phyloP scores from a whole-genome alignment of 2,797 vertebrate genomes.

The Novumbra hubbsi region DNA sequence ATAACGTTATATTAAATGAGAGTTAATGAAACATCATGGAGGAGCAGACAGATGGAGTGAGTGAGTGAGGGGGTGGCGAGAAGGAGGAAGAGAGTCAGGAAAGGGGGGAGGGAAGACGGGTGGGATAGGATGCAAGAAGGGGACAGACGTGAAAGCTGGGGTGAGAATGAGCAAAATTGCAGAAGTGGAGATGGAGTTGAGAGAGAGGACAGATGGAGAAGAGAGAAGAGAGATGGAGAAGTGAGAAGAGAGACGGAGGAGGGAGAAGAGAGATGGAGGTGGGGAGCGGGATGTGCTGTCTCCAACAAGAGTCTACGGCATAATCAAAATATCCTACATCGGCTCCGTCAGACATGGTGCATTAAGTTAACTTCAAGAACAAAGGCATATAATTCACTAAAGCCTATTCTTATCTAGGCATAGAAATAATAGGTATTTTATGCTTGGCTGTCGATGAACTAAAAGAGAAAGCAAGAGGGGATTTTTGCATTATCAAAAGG shows the following conservation, averaged over 20 bases:
- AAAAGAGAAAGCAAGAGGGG: too few species aligned
- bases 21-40: slow-evolving; percentile 10
- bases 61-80: slow-evolving; percentile 34
- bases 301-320: too few species aligned
- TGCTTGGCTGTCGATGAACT: too few species aligned
- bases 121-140: background rate
- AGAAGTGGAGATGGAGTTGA: background rate
- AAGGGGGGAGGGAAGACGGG: background rate
- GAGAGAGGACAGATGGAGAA: background rate
- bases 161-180: slow-evolving; percentile 11
- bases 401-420: too few species aligned
- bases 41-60: background rate
- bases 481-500: too few species aligned
- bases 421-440: too few species aligned
- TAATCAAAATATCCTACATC: background rate
- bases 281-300: background rate
- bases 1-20: slow-evolving; percentile 61
- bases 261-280: background rate
- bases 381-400: too few species aligned
- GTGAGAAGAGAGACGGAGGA: background rate
- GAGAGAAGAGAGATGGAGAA: background rate
- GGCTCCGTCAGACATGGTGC: too few species aligned
- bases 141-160: background rate
- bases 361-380: too few species aligned
- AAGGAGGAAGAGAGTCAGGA: background rate